Base-by-base conservation (phyloP, 1,140 invertebrate genomes). In the Parasteatoda tepidariorum region DNA sequence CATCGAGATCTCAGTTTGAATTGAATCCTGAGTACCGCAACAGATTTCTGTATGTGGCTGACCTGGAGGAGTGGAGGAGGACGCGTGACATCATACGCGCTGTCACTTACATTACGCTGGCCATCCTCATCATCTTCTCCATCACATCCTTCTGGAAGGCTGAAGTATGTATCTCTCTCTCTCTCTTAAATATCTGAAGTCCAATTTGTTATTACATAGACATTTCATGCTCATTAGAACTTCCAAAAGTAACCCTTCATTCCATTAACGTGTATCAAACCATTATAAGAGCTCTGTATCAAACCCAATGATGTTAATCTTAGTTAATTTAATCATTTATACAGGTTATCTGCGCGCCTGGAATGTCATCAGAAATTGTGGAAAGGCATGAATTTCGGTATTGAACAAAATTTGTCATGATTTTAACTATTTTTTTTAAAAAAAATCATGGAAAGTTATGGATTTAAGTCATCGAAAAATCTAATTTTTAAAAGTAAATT, bases 1-100 rank as follows among this genome's bases (percentile, higher is more conserved):
- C 94, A 2, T 88, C 92, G 11, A 92, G 91, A 28, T 95, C 94
- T 54, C 91, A 91, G 75, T 95, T 95, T 88, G 95, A 96, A 86
- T 88, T 95, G 55, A 92, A 93, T 54, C 84, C 90, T 41, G 91
- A 93, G 76, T 94, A 92, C 86, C 90, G 93, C 26, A 95, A 95
- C 88, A 90, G 93, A 31, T 95, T 94, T 86, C 89, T 92, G 0
- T 91, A 93, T 85, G 90, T 93, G 18, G 87, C 91, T 24, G 92
- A 94, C 54, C 90, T 94, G 57, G 86, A 91, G 38, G 89, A 92
- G 74, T 94, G 93, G 94, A 74, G 78, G 13, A 31, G 33, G 30
- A 85, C 73, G 31, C 48, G 85, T 18, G 84, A 86, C 61, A 30
- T 84, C 1, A 76, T 86, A 3, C 67, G 86, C 2, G 6, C 71